These are phyloP conservation scores for Druon quercuslanigerum DNA, from an alignment of 1,140 invertebrate species.

Conservation along the genomic window DNA sequence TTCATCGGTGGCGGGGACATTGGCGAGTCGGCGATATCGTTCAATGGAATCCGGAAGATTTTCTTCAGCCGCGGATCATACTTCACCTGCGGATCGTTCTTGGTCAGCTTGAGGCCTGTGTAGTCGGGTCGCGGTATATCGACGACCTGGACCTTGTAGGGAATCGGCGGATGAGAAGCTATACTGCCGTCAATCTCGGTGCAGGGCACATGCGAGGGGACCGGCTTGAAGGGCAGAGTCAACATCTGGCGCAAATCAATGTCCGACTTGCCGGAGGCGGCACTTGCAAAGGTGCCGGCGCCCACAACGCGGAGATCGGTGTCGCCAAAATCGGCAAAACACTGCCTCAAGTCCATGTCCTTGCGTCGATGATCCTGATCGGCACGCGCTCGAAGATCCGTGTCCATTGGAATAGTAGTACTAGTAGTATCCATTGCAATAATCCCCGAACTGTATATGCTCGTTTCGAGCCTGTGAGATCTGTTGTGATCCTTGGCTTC, in stretches of 20 bases:
- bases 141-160: constrained; percentile 81
- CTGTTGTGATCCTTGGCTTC: constrained; percentile 57
- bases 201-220: constrained; percentile 86
- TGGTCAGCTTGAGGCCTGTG: constrained; percentile 82
- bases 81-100: constrained; percentile 82
- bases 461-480: constrained; percentile 64
- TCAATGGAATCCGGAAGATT: constrained; percentile 81
- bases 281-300: constrained; percentile 52
- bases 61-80: constrained; percentile 84
- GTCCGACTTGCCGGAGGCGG: constrained; percentile 75
- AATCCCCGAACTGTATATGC: constrained; percentile 72
- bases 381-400: constrained; percentile 63
- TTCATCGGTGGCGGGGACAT: constrained; percentile 70
- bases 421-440: constrained; percentile 64
- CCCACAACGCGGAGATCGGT: constrained; percentile 70
- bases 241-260: constrained; percentile 83
- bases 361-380: constrained; percentile 72
- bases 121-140: constrained; percentile 85
- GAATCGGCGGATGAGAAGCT: constrained; percentile 83
- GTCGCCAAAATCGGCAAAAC: constrained; percentile 68
- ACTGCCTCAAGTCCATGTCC: constrained; percentile 79
- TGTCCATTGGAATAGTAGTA: constrained; percentile 68
- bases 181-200: constrained; percentile 90
- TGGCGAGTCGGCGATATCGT: constrained; percentile 74
- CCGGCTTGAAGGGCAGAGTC: constrained; percentile 84